Percentiles rank a stretch among this genome's conserved stretches.
Conservation (phyloP, 37 sponge, comb jelly and placozoan species). For the Beroe ovata region DNA sequence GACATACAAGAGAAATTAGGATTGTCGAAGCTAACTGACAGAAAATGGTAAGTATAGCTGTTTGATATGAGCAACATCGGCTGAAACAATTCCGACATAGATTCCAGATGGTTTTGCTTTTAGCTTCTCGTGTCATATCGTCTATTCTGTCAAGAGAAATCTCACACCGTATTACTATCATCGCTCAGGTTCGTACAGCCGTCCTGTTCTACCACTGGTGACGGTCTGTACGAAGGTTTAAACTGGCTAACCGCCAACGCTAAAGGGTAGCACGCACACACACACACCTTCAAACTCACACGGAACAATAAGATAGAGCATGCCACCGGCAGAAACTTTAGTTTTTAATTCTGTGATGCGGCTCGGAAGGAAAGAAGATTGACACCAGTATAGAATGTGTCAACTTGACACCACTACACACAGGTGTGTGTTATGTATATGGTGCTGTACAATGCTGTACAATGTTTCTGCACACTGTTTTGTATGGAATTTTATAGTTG, state of each 20-base stretch:
- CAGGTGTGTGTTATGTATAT: too few relatives aligned
- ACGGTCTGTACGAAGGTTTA: conserved; percentile 95
- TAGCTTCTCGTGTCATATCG: too few relatives aligned
- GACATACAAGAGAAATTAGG: conserved; percentile 91
- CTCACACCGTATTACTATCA: neutral
- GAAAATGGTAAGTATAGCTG: conserved; percentile 79
- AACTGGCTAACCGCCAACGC: conserved; percentile 95
- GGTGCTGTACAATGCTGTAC: too few relatives aligned
- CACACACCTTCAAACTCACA: neutral
- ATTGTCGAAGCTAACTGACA: conserved; percentile 85
- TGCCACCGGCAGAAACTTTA: neutral
- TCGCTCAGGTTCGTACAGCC: conserved; percentile 81
- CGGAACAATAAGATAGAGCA: neutral
- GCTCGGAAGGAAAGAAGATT: too few relatives aligned
- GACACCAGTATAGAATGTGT: too few relatives aligned
- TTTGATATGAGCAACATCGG: neutral
- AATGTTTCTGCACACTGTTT: too few relatives aligned
- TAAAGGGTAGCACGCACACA: conserved; percentile 69
- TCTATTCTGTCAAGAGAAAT: too few relatives aligned
- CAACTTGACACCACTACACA: too few relatives aligned
- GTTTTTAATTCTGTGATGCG: neutral
- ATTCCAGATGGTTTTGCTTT: too few relatives aligned
- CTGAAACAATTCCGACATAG: too few relatives aligned
- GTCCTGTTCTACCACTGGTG: conserved; percentile 91
- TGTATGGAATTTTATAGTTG: too few relatives aligned